Evolutionary conservation across 2,888 invertebrate genomes (phyloP).

Genomic region (Endotricha flammealis): DNA sequence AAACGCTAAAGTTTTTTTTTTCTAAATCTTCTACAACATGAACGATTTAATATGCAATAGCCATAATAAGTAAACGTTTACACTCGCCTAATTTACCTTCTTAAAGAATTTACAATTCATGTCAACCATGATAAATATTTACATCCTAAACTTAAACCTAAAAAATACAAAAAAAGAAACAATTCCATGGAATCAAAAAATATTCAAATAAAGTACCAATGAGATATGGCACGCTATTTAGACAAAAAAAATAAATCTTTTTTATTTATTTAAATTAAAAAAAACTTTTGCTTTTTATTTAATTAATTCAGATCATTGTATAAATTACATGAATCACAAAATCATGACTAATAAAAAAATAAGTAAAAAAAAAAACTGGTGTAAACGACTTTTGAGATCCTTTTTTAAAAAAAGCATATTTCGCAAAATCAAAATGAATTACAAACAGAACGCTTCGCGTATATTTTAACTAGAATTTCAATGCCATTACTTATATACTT

Average conservation of each 20-base stretch:
- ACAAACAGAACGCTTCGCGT: slow-evolving; percentile 54
- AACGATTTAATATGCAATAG: slow-evolving; percentile 68
- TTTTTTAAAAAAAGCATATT: slow-evolving; percentile 11
- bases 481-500: slow-evolving; percentile 20
- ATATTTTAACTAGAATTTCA: slow-evolving; percentile 24
- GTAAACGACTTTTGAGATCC: slow-evolving; percentile 10
- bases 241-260: slow-evolving; percentile 17
- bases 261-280: slow-evolving; percentile 7
- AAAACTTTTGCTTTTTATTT: slow-evolving; percentile 5
- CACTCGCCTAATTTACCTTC: slow-evolving; percentile 51
- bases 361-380: slow-evolving; percentile 5
- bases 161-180: too few species aligned
- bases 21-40: slow-evolving; percentile 71
- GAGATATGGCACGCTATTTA: slow-evolving; percentile 33
- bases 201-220: slow-evolving; percentile 27
- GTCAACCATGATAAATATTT: slow-evolving; percentile 64
- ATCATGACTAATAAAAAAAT: slow-evolving; percentile 4
- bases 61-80: slow-evolving; percentile 57
- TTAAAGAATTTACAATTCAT: slow-evolving; percentile 61
- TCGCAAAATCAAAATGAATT: slow-evolving; percentile 27
- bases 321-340: slow-evolving; percentile 15
- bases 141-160: slow-evolving; percentile 43
- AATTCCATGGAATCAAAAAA: slow-evolving; percentile 41
- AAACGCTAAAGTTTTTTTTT: slow-evolving; percentile 40
- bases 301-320: slow-evolving; percentile 36